Evolutionary conservation across 2,888 invertebrate genomes (phyloP).

Genomic region (Drosophila maculinotata): DNA sequence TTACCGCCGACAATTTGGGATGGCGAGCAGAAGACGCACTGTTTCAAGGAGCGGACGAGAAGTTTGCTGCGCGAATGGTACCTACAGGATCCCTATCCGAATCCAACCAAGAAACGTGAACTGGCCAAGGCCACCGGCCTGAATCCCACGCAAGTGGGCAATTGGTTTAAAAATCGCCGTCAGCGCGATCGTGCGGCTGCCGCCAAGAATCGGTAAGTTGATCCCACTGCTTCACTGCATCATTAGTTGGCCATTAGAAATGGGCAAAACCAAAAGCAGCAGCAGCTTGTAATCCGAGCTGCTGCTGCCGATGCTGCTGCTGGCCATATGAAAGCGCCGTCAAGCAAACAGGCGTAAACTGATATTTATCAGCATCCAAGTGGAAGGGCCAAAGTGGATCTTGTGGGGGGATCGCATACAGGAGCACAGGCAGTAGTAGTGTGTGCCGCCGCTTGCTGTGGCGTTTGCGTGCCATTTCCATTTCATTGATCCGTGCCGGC

Average conservation of each 20-base stretch:
- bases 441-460: constrained; percentile 38
- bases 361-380: constrained; percentile 62
- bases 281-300: constrained; percentile 56
- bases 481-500: constrained; percentile 80
- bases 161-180: constrained; percentile 96
- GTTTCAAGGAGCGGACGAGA: constrained; percentile 97
- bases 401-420: constrained; percentile 49
- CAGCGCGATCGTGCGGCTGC: constrained; percentile 96
- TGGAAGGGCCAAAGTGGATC: constrained; percentile 43
- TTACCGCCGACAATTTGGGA: constrained; percentile 97
- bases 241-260: constrained; percentile 56
- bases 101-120: constrained; percentile 96
- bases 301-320: constrained; percentile 31
- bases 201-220: constrained; percentile 96
- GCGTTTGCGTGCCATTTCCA: constrained; percentile 70
- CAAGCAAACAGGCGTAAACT: constrained; percentile 54
- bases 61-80: constrained; percentile 99
- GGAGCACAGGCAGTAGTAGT: constrained; percentile 54
- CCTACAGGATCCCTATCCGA: constrained; percentile 98
- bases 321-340: constrained; percentile 44
- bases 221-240: constrained; percentile 27
- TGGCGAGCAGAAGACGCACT: constrained; percentile 98
- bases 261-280: constrained; percentile 6
- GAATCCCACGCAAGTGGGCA: constrained; percentile 96
- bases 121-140: constrained; percentile 95